phyloP scores from a whole-genome alignment of 2,113 vertebrate species.

The Sporophila hypoxantha region DNA sequence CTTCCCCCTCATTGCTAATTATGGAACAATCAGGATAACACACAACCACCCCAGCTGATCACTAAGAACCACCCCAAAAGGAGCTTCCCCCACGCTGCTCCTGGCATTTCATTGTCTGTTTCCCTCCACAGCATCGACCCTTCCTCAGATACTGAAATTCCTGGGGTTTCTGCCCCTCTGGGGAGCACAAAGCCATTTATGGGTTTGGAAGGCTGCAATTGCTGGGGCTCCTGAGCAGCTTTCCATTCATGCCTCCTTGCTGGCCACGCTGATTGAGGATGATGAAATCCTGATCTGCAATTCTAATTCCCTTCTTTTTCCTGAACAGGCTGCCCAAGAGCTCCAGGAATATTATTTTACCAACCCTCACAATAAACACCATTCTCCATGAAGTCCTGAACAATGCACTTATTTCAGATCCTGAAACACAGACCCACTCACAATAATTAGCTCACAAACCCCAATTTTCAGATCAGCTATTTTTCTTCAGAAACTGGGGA shows the following conservation, averaged over 20 bases:
- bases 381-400: fast-evolving
- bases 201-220: constrained; percentile 15
- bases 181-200: not conserved
- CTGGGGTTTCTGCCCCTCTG: not conserved
- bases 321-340: not conserved
- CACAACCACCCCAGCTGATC: not conserved
- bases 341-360: not conserved
- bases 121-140: not conserved
- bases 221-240: constrained; percentile 2
- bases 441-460: not conserved
- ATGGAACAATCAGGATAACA: not conserved
- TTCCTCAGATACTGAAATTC: not conserved
- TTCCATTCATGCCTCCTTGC: not conserved
- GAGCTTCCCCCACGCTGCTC: not conserved
- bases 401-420: not conserved
- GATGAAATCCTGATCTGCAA: constrained; percentile 32
- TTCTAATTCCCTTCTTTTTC: not conserved
- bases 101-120: fast-evolving
- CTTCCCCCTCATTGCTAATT: not conserved
- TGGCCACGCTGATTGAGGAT: not conserved
- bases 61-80: not conserved
- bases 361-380: not conserved
- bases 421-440: not conserved
- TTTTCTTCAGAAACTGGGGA: not conserved
- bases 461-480: fast-evolving